Evolutionary conservation across 1,140 invertebrate genomes (phyloP).

Genomic region (Gryllus bimaculatus): DNA sequence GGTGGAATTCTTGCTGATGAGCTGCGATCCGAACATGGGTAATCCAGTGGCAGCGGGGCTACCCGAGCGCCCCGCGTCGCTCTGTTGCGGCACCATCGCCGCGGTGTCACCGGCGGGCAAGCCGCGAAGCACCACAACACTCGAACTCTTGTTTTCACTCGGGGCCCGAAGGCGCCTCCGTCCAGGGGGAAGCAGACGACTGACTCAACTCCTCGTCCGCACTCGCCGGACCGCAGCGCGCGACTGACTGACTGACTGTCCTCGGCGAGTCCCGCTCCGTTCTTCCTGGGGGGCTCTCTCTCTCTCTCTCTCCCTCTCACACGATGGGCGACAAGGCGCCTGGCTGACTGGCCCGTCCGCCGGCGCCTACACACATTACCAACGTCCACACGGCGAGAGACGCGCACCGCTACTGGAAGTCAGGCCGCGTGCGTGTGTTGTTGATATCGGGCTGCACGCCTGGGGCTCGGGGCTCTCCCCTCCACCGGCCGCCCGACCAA

Average conservation of each 20-base stretch:
- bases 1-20: conserved; percentile 77
- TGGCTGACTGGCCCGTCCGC: neutral
- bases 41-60: conserved; percentile 37
- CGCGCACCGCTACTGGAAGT: neutral
- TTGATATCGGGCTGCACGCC: neutral
- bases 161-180: too few relatives aligned
- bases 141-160: neutral
- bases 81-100: conserved; percentile 49
- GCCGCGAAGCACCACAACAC: too few relatives aligned
- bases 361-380: neutral
- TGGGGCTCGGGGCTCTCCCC: neutral
- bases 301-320: neutral
- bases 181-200: too few relatives aligned
- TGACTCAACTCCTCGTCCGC: too few relatives aligned
- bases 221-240: too few relatives aligned
- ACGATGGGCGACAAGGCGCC: neutral
- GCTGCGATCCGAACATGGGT: conserved; percentile 69
- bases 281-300: too few relatives aligned
- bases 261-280: neutral
- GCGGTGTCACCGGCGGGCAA: too few relatives aligned
- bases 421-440: neutral
- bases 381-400: neutral
- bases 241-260: too few relatives aligned
- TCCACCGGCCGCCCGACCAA: neutral
- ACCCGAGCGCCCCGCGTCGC: conserved; percentile 36